Evolutionary conservation across 2,797 vertebrate genomes (phyloP), one percentile per base, ranked within the genome.

Genomic region (Gambusia yucatana): DNA sequence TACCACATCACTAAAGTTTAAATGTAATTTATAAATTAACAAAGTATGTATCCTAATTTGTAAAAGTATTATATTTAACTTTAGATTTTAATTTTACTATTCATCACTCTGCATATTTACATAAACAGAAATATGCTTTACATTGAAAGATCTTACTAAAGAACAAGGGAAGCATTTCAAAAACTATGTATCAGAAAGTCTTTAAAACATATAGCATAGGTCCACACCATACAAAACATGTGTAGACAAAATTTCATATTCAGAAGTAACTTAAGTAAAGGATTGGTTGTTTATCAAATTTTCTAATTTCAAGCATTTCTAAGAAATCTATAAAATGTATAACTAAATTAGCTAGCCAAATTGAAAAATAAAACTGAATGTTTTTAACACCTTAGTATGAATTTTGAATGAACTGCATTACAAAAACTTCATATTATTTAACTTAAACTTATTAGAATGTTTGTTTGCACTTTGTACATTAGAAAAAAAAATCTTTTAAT

Each of bases 391-490:
- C 28, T 33, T n/a, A 33, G 14, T 20, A 63, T 36, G 2, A 63
- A 36, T 8, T 30, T 63, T 20, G 6, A 36, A 33, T 33, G 33
- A 33, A 33, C 33, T 33, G 2, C 2, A 8, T 20, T 17, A 36
- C 16, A 8, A 63, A 63, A 63, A 30, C 16, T 4, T 63, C 13
- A 63, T 16, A 33, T 28, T 36, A 17, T 20, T 36, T 63, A 9
- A 36, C 30, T 33, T 63, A 20, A 63, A 36, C 36, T 63, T 6
- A 17, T 20, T 63, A 63, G 30, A 36, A 36, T 36, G 6, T 63
- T 63, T 63, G 59, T 17, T 63, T 63, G 59, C 59, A 63, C 30
- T 63, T 63, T 63, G 30, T 63, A 33, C 30, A 63, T 63, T 36
- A 8, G 13, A 33, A 33, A 7, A 30, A 61, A 30, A 33, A 2